Base-by-base conservation (phyloP, 2,888 invertebrate species). In the Heliconius sara region DNA sequence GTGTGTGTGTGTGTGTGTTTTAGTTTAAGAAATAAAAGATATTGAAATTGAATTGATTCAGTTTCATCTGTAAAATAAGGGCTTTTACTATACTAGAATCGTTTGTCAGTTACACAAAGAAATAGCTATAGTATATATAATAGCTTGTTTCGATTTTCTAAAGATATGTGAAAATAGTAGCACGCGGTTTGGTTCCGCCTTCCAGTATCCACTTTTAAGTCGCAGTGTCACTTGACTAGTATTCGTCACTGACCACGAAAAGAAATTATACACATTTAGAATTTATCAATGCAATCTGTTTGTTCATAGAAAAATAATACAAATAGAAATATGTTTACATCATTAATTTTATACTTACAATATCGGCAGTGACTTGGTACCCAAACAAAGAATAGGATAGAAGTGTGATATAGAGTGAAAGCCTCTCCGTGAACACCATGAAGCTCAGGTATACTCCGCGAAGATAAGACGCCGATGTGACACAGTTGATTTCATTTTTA, bases 361-460 rank as follows among this genome's bases (percentile, higher is more conserved):
- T 95, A 84, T 96, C 96, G 78, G 95, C 95, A 9, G 95, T 95
- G 79, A 93, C 94, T 85, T 92, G 91, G 85, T 96, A 96, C 0
- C 97, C 97, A 84, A 96, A 92, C 4, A 98, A 93, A 19, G 97
- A 97, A 88, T 97, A 98, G 1, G 97, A 96, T 72, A 98, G 95
- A 77, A 99, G 96, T 4, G 98, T 98, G 81, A 98, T 96, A 88
- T 97, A 98, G 16, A 98, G 95, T 3, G 98, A 97, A 74, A 98
- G 96, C 83, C 99, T 96, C 87, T 98, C 97, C 0, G 98, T 98
- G 89, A 98, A 98, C 72, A 98, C 97, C 95, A 97, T 97, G 88
- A 96, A 95, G 86, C 96, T 97, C 90, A 96, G 96, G 93, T 96
- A 97, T 82, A 96, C 94, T 60, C 96, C 97, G 82, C 96, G 96